A percentile compares a stretch with the other conserved stretches of the same genome.
Conservation (phyloP, 2,113 vertebrate species). For the Redunca redunca region DNA sequence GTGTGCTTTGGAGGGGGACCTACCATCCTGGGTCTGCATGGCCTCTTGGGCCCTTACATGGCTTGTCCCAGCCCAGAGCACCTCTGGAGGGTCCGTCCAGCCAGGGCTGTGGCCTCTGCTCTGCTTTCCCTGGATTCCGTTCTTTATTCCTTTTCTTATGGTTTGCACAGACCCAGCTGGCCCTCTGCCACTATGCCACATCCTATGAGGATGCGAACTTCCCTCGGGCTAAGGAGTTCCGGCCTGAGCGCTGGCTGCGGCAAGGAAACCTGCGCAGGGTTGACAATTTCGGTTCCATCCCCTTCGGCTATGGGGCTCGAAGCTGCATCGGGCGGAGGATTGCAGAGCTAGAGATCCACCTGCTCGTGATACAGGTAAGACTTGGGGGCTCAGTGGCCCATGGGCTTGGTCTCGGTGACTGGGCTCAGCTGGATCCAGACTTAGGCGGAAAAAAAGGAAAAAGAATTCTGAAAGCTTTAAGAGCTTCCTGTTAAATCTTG, state of each 20-base stretch:
- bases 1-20: not conserved
- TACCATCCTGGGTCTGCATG: rapidly evolving
- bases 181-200: conserved; percentile 93
- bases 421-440: not conserved
- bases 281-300: conserved; percentile 94
- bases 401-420: not conserved
- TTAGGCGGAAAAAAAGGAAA: not conserved
- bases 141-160: not conserved
- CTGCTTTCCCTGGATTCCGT: not conserved
- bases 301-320: conserved; percentile 93
- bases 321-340: conserved; percentile 92
- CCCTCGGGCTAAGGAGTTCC: conserved; percentile 81
- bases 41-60: not conserved
- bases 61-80: not conserved
- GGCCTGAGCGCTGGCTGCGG: conserved; percentile 90
- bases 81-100: not conserved
- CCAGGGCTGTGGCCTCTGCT: not conserved
- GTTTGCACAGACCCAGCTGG: conserved; percentile 88
- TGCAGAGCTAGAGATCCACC: conserved; percentile 93
- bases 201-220: conserved; percentile 90
- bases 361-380: conserved; percentile 86
- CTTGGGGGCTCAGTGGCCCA: not conserved
- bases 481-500: not conserved
- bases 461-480: not conserved
- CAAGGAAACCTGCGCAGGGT: conserved; percentile 85